Evolutionary conservation across 2,113 vertebrate species (phyloP), one percentile per base, ranked within the genome.

Genomic region (Vidua macroura): DNA sequence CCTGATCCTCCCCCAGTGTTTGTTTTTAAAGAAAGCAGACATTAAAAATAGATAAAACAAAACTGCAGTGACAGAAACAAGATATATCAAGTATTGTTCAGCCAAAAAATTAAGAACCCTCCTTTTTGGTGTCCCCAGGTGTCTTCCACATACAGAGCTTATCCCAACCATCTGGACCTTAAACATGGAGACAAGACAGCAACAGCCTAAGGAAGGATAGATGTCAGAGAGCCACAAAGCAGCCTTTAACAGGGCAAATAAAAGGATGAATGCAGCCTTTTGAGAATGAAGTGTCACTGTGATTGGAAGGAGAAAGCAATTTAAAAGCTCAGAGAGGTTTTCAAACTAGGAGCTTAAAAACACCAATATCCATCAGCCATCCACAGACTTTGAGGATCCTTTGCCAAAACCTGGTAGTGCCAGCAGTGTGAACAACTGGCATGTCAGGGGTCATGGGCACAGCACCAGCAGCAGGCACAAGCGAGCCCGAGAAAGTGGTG

Each of bases 401-500:
- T 35, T 66, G 55, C 74, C 81, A 70, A 87, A 58, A 53, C 8
- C 43, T 16, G 15, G 25, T 11, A n/a, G 16, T n/a, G 9, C 22
- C 64, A 70, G 27, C 22, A 56, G 43, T 20, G 33, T 5, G 8
- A 66, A 16, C 4, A 2, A 14, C 4, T 49, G 28, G 59, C 14
- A 1, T 14, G 24, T 11, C 43, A 30, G 10, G 24, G 22, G 19
- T 15, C 24, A 27, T 0, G 5, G 31, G n/a, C 68, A 64, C 46
- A 69, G 37, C 48, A 55, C 13, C 4, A 77, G 41, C 48, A 51
- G 12, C 4, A 58, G 24, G 14, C 83, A 21, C 33, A 80, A 16
- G 10, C 2, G 0, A 83, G 31, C 59, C 64, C 9, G 14, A 76
- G 68, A 58, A 56, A 77, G 16, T 1, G 0, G 37, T 3, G 27